phyloP scores from a whole-genome alignment of 2,888 invertebrate species.

The Bellardia pandia region DNA sequence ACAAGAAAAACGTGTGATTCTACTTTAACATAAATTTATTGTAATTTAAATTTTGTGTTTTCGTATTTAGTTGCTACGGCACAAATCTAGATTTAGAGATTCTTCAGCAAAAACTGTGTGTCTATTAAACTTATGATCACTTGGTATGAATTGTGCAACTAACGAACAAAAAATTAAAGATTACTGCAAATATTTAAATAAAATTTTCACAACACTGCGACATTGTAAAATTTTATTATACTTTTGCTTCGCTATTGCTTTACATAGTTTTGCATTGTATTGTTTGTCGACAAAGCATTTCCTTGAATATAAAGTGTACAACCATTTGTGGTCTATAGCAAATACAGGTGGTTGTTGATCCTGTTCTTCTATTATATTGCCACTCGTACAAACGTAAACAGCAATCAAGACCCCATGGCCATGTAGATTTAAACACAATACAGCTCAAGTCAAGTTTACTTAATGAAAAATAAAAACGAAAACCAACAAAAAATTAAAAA shows the following conservation, averaged over 20 bases:
- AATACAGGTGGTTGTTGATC: background rate
- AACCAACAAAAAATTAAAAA: conserved; percentile 29
- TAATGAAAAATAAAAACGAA: conserved; percentile 33
- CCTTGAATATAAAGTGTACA: conserved; percentile 5
- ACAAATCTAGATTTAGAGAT: background rate
- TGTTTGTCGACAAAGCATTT: conserved; percentile 10
- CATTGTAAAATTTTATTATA: background rate
- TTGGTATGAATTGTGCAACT: background rate
- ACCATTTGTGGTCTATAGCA: conserved; percentile 2
- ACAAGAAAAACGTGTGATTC: background rate
- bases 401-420: conserved; percentile 39
- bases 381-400: conserved; percentile 10
- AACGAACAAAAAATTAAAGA: background rate
- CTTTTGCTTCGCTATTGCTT: background rate
- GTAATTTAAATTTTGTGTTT: background rate
- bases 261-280: background rate
- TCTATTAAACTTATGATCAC: background rate
- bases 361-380: background rate
- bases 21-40: background rate
- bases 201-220: background rate
- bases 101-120: background rate
- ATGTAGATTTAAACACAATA: conserved; percentile 53
- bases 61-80: background rate
- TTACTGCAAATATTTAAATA: background rate
- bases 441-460: conserved; percentile 46